phyloP scores from a whole-genome alignment of 2,797 vertebrate species.

The Neostethus bicornis region DNA sequence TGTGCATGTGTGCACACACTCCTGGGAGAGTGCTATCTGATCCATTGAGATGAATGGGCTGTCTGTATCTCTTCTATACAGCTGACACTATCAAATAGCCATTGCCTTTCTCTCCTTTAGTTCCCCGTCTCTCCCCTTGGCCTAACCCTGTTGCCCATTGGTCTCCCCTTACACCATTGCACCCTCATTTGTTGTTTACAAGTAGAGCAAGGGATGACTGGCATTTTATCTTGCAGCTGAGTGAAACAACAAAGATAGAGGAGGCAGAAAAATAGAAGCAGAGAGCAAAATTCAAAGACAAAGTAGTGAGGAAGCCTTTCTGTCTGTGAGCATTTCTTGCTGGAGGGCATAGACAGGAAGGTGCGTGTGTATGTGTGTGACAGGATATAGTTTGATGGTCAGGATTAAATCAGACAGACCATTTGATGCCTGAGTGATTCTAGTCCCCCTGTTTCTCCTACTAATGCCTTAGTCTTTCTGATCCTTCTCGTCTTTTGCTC shows the following conservation, averaged over 20 bases:
- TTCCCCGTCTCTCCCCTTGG: constrained; percentile 26
- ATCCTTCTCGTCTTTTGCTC: constrained; percentile 14
- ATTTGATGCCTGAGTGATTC: constrained; percentile 72
- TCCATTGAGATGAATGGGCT: constrained; percentile 82
- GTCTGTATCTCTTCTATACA: constrained; percentile 74
- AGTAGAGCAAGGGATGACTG: constrained; percentile 65
- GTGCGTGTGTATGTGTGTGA: constrained; percentile 36
- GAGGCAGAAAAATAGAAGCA: constrained; percentile 50
- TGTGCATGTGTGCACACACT: constrained; percentile 16
- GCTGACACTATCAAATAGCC: constrained; percentile 77
- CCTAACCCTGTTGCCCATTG: constrained; percentile 43
- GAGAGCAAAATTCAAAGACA: constrained; percentile 45
- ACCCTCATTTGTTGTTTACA: constrained; percentile 74
- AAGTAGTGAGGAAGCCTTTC: constrained; percentile 43
- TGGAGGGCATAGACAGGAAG: constrained; percentile 48
- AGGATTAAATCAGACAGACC: constrained; percentile 72
- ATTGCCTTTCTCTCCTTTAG: constrained; percentile 58
- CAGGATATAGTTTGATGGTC: constrained; percentile 56
- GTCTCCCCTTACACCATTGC: constrained; percentile 51
- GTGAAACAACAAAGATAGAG: constrained; percentile 53
- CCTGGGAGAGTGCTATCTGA: constrained; percentile 70
- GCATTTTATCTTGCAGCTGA: constrained; percentile 64
- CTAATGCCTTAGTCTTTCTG: constrained; percentile 31
- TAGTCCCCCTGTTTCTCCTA: constrained; percentile 47
- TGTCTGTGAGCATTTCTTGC: constrained; percentile 68